Conservation (phyloP, 2,888 invertebrate species). For the Drosophila merina region DNA sequence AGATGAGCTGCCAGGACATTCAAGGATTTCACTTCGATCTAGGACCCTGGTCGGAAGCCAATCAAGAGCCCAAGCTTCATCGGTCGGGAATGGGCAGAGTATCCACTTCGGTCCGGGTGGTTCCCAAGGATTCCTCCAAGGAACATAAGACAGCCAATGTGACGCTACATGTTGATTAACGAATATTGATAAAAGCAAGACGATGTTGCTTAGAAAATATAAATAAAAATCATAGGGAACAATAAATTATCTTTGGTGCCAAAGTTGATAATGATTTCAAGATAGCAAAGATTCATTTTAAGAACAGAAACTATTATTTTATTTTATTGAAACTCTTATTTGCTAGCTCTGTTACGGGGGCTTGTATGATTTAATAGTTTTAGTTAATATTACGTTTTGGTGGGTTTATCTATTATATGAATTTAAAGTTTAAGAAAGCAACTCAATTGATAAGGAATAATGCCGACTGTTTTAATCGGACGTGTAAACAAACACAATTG, state of each 20-base stretch:
- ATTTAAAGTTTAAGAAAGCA: neutral
- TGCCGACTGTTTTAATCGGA: slow-evolving; percentile 12
- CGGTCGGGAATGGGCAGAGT: slow-evolving; percentile 52
- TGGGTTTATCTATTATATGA: neutral
- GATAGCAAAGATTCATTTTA: too few species aligned
- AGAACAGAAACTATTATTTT: too few species aligned
- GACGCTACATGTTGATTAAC: slow-evolving; percentile 8
- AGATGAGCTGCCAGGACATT: slow-evolving; percentile 87
- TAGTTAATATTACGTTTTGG: too few species aligned
- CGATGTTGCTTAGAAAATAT: neutral
- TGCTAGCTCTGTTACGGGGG: too few species aligned
- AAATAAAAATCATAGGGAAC: neutral
- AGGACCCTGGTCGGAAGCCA: slow-evolving; percentile 85
- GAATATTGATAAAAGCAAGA: neutral
- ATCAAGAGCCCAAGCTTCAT: slow-evolving; percentile 52
- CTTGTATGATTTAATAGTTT: too few species aligned
- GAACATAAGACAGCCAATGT: slow-evolving; percentile 9
- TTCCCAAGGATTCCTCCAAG: slow-evolving; percentile 19
- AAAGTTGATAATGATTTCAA: neutral
- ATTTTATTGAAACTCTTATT: too few species aligned
- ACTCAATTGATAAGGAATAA: neutral
- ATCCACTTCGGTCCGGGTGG: slow-evolving; percentile 62
- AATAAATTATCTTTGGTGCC: neutral
- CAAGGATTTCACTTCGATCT: slow-evolving; percentile 86
- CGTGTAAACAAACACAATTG: slow-evolving; percentile 18